Base-by-base conservation (phyloP, 1,140 invertebrate genomes). In the Brachionus koreanus region DNA sequence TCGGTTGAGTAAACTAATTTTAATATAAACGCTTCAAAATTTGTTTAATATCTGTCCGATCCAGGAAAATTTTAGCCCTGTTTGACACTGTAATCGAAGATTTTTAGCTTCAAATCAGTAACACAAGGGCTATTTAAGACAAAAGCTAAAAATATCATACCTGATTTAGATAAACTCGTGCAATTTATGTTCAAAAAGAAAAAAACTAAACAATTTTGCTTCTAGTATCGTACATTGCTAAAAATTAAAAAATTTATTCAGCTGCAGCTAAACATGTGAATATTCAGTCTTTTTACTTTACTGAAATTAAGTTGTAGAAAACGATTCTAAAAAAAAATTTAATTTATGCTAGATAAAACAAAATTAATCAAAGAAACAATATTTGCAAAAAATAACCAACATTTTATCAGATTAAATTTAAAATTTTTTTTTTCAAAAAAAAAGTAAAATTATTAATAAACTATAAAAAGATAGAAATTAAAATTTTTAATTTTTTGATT, bases 181-280 rank as follows among this genome's bases (percentile, higher is more conserved):
- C 65, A 69, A 69, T 69, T 69, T 69, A 69, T 69, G 65, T 69
- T 69, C 65, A 39, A 69, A 69, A 42, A 19, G 65, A 69, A 69
- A 69, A 29, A 33, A 69, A 39, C 29, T 37, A 39, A 69, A 69
- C 33, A 69, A 39, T 69, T 69, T 69, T 69, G 65, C 65, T 69
- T 39, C n/a, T 3, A 37, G 65, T 69, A 39, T 69, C 5, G 35
- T 69, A 69, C 65, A 69, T 69, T 0, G 35, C 29, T 16, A 37
- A 39, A 29, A 69, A 37, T 16, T 69, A 39, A 42, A 39, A 69
- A 35, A 39, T 42, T 19, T 42, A 39, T 37, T 67, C 0, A 23
- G n/a, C 65, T 69, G 65, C 65, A 69, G 65, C 10, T 37, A 19
- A n/a, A 37, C 33, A 16, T 37, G 5, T 1, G n/a, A 19, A n/a